Conservation (phyloP, 2,888 invertebrate genomes). For the Heliconius charithonia region DNA sequence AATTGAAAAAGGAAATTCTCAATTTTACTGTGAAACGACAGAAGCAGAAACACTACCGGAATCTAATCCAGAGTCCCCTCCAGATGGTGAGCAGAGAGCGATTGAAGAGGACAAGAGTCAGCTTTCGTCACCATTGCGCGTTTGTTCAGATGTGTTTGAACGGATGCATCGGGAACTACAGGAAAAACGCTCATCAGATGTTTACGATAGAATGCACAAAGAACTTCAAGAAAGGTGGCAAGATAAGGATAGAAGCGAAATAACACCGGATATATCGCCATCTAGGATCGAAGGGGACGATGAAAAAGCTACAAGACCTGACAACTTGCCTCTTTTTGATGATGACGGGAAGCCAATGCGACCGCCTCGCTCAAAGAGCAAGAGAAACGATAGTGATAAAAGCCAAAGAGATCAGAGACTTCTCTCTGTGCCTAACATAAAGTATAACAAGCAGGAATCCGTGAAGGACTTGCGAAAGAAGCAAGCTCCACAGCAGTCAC, state of each 20-base stretch:
- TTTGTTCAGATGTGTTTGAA: conserved; percentile 72
- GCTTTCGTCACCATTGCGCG: conserved; percentile 65
- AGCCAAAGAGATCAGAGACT: conserved; percentile 86
- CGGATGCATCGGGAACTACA: conserved; percentile 73
- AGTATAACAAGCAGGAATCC: conserved; percentile 81
- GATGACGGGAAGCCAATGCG: conserved; percentile 62
- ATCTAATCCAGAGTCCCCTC: conserved; percentile 55
- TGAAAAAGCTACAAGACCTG: conserved; percentile 78
- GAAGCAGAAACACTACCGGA: conserved; percentile 60
- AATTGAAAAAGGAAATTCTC: conserved; percentile 63
- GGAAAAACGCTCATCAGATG: conserved; percentile 65
- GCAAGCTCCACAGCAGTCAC: conserved; percentile 73
- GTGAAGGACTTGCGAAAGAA: conserved; percentile 83
- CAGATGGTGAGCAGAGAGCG: conserved; percentile 53
- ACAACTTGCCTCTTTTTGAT: conserved; percentile 85
- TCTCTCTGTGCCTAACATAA: conserved; percentile 91
- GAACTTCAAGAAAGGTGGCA: conserved; percentile 78
- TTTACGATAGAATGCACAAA: conserved; percentile 73
- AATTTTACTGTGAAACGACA: conserved; percentile 71
- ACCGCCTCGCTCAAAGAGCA: conserved; percentile 78
- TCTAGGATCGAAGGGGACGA: conserved; percentile 56
- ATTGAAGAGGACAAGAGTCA: conserved; percentile 53
- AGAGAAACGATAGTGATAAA: conserved; percentile 64
- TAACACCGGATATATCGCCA: conserved; percentile 53
- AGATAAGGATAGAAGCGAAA: conserved; percentile 62